phyloP scores from a whole-genome alignment of 2,888 invertebrate species.

The Lysandra bellargus region DNA sequence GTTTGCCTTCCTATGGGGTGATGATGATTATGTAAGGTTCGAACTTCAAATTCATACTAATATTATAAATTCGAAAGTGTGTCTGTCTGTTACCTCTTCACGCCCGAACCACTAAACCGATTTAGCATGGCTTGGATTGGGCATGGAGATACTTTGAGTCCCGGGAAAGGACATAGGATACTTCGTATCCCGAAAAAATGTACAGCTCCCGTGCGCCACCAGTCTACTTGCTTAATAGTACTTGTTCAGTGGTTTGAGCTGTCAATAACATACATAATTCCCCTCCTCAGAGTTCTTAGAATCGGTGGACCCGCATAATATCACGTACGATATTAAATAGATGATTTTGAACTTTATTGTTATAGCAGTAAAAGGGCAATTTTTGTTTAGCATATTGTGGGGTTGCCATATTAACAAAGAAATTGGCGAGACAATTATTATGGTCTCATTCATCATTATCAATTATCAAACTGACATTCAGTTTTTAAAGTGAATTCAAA shows the following conservation, averaged over 20 bases:
- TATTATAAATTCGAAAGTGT: too few species aligned
- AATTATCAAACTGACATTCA: background rate
- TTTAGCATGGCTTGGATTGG: too few species aligned
- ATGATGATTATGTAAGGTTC: background rate
- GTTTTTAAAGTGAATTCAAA: too few species aligned
- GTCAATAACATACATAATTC: background rate
- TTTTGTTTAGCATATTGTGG: background rate
- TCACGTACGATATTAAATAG: slow-evolving; percentile 35
- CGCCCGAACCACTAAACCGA: too few species aligned
- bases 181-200: too few species aligned
- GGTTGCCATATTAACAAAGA: background rate
- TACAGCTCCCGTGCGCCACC: too few species aligned
- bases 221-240: background rate
- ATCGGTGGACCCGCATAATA: slow-evolving; percentile 38
- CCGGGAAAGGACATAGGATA: too few species aligned
- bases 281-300: background rate
- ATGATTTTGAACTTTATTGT: background rate
- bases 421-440: background rate
- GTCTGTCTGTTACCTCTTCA: too few species aligned
- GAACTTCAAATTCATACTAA: too few species aligned
- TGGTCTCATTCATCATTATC: background rate
- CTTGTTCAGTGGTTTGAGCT: background rate
- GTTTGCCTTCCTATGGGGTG: background rate
- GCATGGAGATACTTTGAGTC: too few species aligned
- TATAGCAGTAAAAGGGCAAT: background rate